phyloP scores from a whole-genome alignment of 1,140 invertebrate species.

The Nomia melanderi region DNA sequence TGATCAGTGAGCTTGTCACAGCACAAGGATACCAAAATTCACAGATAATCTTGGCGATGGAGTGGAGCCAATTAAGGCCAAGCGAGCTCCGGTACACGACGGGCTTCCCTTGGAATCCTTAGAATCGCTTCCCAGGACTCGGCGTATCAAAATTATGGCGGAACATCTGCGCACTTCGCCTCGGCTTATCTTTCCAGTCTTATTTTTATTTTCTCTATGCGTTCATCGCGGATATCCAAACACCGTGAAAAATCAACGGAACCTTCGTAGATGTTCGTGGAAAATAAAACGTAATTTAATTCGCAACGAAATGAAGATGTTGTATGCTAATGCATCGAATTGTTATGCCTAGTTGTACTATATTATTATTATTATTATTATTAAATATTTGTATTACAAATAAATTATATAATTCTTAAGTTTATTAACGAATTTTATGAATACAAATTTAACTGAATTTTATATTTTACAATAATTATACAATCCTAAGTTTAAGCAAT shows the following conservation, averaged over 20 bases:
- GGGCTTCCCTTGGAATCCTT: slow-evolving; percentile 44
- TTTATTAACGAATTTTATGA: too few relatives aligned
- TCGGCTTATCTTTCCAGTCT: too few relatives aligned
- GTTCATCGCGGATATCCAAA: background rate
- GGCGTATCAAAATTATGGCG: slow-evolving; percentile 16
- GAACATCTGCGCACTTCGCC: too few relatives aligned
- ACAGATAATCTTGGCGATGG: slow-evolving; percentile 47
- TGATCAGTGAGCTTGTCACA: slow-evolving; percentile 44
- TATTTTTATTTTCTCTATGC: background rate
- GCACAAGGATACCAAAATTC: slow-evolving; percentile 52
- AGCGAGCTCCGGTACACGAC: slow-evolving; percentile 13
- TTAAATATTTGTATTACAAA: too few relatives aligned
- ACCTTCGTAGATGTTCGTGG: slow-evolving; percentile 10
- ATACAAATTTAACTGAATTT: too few relatives aligned
- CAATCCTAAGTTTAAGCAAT: too few relatives aligned
- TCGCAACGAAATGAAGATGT: slow-evolving; percentile 11
- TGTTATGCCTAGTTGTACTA: too few relatives aligned
- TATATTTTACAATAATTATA: too few relatives aligned
- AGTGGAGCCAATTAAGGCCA: slow-evolving; percentile 58
- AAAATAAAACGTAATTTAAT: slow-evolving; percentile 20
- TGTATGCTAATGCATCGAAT: too few relatives aligned
- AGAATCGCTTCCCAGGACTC: slow-evolving; percentile 23
- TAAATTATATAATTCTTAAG: too few relatives aligned
- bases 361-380: too few relatives aligned
- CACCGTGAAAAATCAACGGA: background rate